A percentile compares a stretch with the other conserved stretches of the same genome.
These are phyloP conservation scores for Teleopsis dalmanni DNA, from an alignment of 1,140 invertebrate genomes.

Conservation along the genomic window DNA sequence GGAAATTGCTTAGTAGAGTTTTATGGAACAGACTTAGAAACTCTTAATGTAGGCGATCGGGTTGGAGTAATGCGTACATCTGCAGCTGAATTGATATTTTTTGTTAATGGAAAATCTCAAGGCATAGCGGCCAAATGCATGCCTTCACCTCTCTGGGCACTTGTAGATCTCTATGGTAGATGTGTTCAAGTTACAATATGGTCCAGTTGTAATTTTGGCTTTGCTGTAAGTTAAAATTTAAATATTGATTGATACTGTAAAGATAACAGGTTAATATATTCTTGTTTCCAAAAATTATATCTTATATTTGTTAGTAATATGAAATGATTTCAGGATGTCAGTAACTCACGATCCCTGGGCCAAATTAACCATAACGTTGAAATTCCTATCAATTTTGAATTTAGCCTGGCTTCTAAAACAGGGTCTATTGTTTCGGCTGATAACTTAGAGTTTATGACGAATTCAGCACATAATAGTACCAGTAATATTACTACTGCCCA, in stretches of 20 bases:
- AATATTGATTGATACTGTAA: conserved; percentile 33
- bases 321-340: neutral
- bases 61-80: conserved; percentile 75
- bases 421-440: too few relatives aligned
- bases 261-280: conserved; percentile 1
- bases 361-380: neutral
- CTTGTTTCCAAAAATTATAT: neutral
- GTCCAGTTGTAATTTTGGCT: conserved; percentile 15
- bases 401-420: too few relatives aligned
- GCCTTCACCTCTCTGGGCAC: conserved; percentile 69
- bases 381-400: conserved; percentile 1
- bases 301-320: neutral
- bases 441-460: too few relatives aligned
- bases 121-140: conserved; percentile 74
- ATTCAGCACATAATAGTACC: too few relatives aligned
- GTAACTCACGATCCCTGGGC: neutral
- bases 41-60: conserved; percentile 74
- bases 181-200: conserved; percentile 78
- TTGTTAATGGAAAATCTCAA: conserved; percentile 80
- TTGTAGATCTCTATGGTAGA: conserved; percentile 88
- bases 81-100: conserved; percentile 79
- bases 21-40: conserved; percentile 78
- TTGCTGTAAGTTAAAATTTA: conserved; percentile 27
- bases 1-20: conserved; percentile 69
- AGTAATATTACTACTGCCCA: neutral